Evolutionary conservation across 2,888 invertebrate genomes (phyloP), one percentile per base, ranked within the genome.

Genomic region (Lochmaea capreae): DNA sequence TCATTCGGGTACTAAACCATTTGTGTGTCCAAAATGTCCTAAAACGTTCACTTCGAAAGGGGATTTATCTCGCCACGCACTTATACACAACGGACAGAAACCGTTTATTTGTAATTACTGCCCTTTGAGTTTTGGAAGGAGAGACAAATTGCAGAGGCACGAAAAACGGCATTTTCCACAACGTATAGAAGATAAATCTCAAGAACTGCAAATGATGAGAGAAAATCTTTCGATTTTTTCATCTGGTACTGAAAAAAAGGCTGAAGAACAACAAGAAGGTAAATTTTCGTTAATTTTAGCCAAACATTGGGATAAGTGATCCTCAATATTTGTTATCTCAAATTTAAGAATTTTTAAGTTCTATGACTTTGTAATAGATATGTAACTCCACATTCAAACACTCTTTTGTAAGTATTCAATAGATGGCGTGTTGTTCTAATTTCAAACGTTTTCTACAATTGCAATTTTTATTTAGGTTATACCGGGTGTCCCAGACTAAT

Each of bases 1-100:
- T 62, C 93, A 93, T 86, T 91, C 91, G 49, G 92, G 93, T 0
- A 89, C 91, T 22, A 93, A 92, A 80, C 93, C 93, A 0, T 92
- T 92, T 84, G 92, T 93, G 0, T 94, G 94, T 81, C 91, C 91
- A 42, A 89, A 91, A 73, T 94, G 94, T 81, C 93, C 93, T 1
- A 90, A 93, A 78, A 93, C 93, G 67, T 94, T 94, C 87, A 91
- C 92, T 67, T 92, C 92, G 0, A 91, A 92, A 80, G 89, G 90
- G 22, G 93, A 94, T 82, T 85, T 94, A 59, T 89, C 91, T 68
- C 87, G 91, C 0, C 94, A 94, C 87, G 89, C 91, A 3, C 87
- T 92, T 69, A 90, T 93, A 9, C 93, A 94, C 84, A 89, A 91
- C 12, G 92, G 92, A 43, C 89, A 89, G 81, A 92, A 92, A 81